A percentile compares a stretch with the other conserved stretches of the same genome.
These are phyloP conservation scores for Diuraphis noxia DNA, from an alignment of 1,140 invertebrate species.

Conservation along the genomic window DNA sequence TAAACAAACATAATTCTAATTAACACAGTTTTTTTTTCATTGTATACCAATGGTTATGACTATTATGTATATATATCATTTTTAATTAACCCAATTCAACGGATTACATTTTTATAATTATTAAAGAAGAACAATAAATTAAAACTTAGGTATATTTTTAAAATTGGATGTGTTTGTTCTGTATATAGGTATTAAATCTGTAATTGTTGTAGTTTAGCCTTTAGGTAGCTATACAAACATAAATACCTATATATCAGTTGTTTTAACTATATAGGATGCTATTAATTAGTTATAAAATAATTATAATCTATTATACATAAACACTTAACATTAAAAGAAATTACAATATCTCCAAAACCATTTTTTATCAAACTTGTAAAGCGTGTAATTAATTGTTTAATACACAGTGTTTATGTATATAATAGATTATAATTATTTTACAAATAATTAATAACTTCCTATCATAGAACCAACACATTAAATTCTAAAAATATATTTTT, in stretches of 20 bases:
- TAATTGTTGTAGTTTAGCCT: neutral
- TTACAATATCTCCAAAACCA: no score
- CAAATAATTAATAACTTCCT: no score
- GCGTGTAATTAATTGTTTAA: no score
- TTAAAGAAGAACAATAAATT: neutral
- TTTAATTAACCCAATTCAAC: conserved; percentile 31
- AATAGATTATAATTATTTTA: no score
- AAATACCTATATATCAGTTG: neutral
- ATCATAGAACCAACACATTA: no score
- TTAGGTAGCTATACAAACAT: neutral
- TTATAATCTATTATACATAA: no score
- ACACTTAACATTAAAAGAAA: no score
- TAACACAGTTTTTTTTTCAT: conserved; percentile 23
- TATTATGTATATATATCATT: neutral
- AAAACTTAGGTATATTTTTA: neutral
- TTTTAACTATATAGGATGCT: neutral
- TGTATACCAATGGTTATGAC: neutral
- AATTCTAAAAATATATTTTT: no score
- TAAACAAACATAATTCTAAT: conserved; percentile 1
- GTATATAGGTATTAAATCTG: neutral
- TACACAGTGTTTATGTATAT: no score
- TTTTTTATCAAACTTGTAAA: no score
- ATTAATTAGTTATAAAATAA: neutral
- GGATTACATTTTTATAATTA: neutral
- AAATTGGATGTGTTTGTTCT: neutral